Evolutionary conservation across 2,113 vertebrate species (phyloP), one percentile per base, ranked within the genome.

Genomic region (Natator depressus): DNA sequence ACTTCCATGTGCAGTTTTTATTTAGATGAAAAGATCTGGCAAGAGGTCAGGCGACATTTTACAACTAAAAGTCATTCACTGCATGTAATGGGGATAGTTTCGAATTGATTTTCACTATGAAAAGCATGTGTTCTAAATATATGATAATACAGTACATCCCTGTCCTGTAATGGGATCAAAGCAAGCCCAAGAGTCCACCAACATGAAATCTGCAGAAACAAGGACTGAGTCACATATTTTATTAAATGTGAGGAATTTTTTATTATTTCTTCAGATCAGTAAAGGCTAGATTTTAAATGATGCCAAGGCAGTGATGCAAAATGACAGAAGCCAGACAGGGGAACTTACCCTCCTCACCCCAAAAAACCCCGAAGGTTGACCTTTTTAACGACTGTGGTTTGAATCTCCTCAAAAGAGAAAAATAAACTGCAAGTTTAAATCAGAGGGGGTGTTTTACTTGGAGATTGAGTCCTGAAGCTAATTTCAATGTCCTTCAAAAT

Each of bases 71-170:
- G 17, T 82, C 89, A 88, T 79, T 94, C 88, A 89, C 88, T 91
- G 87, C 59, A 95, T 93, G 85, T 84, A 93, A 76, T 79, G n/a
- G 17, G 27, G 79, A 85, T 51, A 87, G 62, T 78, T 87, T 62
- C 54, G 54, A 95, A 85, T 46, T 3, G 69, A 22, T 51, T 24
- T 83, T 87, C 54, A 38, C 53, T 65, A 12, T 12, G 25, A 92
- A 93, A 90, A 85, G 53, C 24, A 20, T 10, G 10, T 85, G 94
- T 90, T 89, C 69, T 79, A 92, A 91, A 87, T 84, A 95, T 62
- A 84, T 89, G 62, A 88, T 22, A 84, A 76, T 35, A 87, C 54
- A 82, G 55, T 22, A 80, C 31, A 94, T 80, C 29, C 35, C 42
- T 89, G 47, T 62, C 62, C 46, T 85, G 20, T 1, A 3, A 84